Percentiles rank a stretch among this genome's conserved stretches.
phyloP scores from a whole-genome alignment of 2,113 vertebrate genomes.

The Cheirogaleus medius region DNA sequence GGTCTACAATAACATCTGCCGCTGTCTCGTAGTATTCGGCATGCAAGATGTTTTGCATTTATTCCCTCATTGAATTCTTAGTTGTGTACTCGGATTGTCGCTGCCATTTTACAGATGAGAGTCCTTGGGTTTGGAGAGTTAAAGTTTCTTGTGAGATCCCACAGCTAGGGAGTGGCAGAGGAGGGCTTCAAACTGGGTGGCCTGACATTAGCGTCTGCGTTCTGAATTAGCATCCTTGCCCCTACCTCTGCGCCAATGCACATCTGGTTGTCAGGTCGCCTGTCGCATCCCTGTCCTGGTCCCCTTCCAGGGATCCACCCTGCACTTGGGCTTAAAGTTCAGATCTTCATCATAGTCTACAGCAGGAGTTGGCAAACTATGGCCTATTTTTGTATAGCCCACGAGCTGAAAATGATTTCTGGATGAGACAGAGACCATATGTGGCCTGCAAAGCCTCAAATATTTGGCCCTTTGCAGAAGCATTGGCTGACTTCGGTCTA shows the following conservation, averaged over 20 bases:
- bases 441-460: not conserved
- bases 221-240: not conserved
- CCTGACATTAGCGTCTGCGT: not conserved
- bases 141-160: not conserved
- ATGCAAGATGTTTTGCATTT: not conserved
- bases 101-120: not conserved
- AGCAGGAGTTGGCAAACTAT: not conserved
- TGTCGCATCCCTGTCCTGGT: too few species aligned
- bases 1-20: not conserved
- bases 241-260: not conserved
- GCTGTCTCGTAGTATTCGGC: not conserved
- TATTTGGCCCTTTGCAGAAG: not conserved
- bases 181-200: fast-evolving
- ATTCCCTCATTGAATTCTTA: not conserved
- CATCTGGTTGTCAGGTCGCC: not conserved
- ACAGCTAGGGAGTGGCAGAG: not conserved
- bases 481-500: not conserved
- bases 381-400: not conserved
- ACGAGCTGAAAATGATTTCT: not conserved
- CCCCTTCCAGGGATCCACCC: not conserved
- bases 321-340: not conserved
- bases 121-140: not conserved
- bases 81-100: not conserved
- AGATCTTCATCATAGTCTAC: not conserved
- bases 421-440: not conserved